These are phyloP conservation scores for Streptopelia turtur DNA, from an alignment of 2,797 vertebrate species.

Conservation along the genomic window DNA sequence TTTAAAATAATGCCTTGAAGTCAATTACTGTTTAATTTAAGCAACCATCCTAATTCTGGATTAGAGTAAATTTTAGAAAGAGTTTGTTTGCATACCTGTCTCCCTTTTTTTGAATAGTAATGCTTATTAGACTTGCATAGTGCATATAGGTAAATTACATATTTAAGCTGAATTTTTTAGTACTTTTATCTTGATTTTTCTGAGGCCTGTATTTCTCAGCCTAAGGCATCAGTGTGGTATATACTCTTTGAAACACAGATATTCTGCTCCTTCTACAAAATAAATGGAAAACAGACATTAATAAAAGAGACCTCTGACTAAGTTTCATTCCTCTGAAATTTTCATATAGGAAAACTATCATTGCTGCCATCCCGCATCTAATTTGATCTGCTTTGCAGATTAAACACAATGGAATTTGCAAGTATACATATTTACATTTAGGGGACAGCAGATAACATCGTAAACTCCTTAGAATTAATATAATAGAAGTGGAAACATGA, in stretches of 20 bases:
- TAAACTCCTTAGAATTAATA: conserved; percentile 76
- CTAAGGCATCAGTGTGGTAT: background rate
- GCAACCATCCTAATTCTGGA: background rate
- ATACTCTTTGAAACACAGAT: background rate
- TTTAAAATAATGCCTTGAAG: background rate
- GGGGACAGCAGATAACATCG: conserved; percentile 10
- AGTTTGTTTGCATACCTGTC: background rate
- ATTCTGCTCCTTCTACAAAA: conserved; percentile 2
- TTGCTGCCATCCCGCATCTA: conserved; percentile 2
- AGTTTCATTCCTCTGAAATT: conserved; percentile 39
- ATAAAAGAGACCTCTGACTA: background rate
- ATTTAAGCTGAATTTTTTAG: background rate
- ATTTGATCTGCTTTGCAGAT: conserved; percentile 39
- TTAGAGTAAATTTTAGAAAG: background rate
- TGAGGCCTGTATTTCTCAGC: background rate
- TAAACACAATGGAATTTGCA: conserved; percentile 45
- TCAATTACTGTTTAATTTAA: background rate
- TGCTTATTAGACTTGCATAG: background rate
- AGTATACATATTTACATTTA: conserved; percentile 64
- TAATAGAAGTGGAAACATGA: conserved; percentile 11
- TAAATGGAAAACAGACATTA: conserved; percentile 4
- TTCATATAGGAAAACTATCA: background rate
- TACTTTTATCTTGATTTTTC: conserved; percentile 9
- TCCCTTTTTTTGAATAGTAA: background rate
- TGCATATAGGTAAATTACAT: background rate